Conservation (phyloP, 2,888 invertebrate species). For the Lapara coniferarum region DNA sequence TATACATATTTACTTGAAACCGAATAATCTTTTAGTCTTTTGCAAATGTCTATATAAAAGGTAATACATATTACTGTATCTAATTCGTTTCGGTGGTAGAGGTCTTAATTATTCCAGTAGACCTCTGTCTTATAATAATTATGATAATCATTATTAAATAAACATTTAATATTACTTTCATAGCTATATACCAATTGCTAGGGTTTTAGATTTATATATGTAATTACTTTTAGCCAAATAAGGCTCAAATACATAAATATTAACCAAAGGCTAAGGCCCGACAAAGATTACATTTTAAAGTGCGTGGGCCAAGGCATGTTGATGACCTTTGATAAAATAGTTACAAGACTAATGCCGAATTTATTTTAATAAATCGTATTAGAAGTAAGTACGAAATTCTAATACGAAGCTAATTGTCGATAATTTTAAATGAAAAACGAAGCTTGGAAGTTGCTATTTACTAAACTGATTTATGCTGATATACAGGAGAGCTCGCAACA, state of each 20-base stretch:
- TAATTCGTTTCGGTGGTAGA: no score
- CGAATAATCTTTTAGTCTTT: no score
- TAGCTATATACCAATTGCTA: neutral
- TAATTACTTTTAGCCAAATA: neutral
- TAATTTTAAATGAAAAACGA: neutral
- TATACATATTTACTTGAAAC: no score
- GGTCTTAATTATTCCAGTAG: neutral
- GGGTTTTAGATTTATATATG: neutral
- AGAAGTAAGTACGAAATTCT: neutral
- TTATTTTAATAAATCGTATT: slow-evolving; percentile 4
- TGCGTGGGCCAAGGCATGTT: slow-evolving; percentile 10
- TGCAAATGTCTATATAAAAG: no score
- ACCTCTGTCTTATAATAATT: neutral
- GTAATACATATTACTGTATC: no score
- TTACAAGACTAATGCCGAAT: slow-evolving; percentile 1
- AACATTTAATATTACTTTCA: neutral
- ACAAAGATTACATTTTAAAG: neutral
- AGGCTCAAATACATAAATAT: slow-evolving; percentile 6
- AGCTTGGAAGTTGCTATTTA: slow-evolving; percentile 5
- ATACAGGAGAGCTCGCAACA: neutral
- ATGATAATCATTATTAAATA: neutral
- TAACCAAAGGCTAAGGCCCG: slow-evolving; percentile 3
- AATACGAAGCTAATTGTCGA: neutral
- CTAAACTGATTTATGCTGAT: slow-evolving; percentile 9
- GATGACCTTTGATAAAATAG: slow-evolving; percentile 20